Percentiles rank a stretch among this genome's conserved stretches.
These are phyloP conservation scores for Catharus ustulatus DNA, from an alignment of 2,797 vertebrate genomes.

Conservation along the genomic window DNA sequence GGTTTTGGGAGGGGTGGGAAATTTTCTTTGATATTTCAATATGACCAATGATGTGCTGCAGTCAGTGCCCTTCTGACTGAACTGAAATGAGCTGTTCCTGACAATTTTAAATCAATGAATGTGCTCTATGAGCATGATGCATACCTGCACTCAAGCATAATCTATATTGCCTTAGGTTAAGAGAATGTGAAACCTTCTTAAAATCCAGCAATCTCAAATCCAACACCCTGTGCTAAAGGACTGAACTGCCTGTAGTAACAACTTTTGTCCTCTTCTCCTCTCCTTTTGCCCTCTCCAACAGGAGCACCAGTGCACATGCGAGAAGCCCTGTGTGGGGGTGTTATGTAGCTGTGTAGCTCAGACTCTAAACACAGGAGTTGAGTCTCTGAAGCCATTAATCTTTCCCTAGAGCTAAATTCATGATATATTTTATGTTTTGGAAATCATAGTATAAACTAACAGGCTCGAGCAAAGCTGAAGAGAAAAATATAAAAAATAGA, in stretches of 20 bases:
- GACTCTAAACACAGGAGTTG: not conserved
- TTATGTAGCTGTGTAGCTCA: not conserved
- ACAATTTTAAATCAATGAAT: not conserved
- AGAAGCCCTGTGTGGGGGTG: not conserved
- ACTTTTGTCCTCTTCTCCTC: not conserved
- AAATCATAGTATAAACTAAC: not conserved
- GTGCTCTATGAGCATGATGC: not conserved
- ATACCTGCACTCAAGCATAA: not conserved
- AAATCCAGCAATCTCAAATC: not conserved
- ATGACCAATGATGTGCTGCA: not conserved
- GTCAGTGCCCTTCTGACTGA: not conserved
- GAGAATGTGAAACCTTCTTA: not conserved
- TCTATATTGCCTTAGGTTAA: not conserved
- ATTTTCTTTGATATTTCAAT: not conserved
- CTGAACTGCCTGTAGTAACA: not conserved
- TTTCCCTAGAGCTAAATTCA: not conserved
- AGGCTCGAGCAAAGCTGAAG: not conserved
- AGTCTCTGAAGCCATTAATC: not conserved
- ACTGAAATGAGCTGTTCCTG: not conserved
- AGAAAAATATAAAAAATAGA: not conserved
- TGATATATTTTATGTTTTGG: not conserved
- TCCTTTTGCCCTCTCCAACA: not conserved
- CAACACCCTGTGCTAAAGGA: not conserved
- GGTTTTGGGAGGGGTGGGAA: not conserved
- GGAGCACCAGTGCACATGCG: not conserved